Base-by-base conservation (phyloP, 2,888 invertebrate genomes). In the Marronus borbonicus region DNA sequence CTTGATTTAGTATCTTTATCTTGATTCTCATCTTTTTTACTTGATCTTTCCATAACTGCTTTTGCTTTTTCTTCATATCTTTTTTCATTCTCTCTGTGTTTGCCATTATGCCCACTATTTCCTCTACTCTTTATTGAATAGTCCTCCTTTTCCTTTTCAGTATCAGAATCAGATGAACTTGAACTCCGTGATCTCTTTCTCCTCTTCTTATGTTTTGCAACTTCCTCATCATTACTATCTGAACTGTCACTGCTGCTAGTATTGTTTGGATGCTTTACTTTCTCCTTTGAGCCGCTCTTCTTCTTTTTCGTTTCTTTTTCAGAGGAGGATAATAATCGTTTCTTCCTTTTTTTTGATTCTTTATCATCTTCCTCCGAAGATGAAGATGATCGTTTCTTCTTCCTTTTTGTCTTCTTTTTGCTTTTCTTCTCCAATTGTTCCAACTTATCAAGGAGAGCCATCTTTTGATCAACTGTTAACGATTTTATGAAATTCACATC, bases 381-480 rank as follows among this genome's bases (percentile, higher is more conserved):
- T 20, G 72, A 64, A 50, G 39, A 44, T 28, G 50, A 31, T 70
- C 12, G 14, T 14, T 31, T 49, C 14, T 49, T 82, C 74, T 81
- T 81, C 78, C 82, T 62, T 28, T 49, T 44, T 8, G 28, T 62
- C n/a, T 82, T 20, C 50, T 68, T 20, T 79, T 81, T 49, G 80
- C 80, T 82, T 76, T 84, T 84, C 60, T 85, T 90, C 81, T 94
- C 94, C 80, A 94, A 89, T 87, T 93, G 93, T 82, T 94, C 92
- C 70, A 94, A 86, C 88, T 94, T 94, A 94, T 94, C 97, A n/a
- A 98, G 89, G 20, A 98, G 89, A 85, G 96, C 96, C 84, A 96
- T 94, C 88, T 98, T 98, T 86, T 98, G 97, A 84, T 97, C 96
- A 80, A 93, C 95, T 4, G 94, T 93, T 17, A 98, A 88, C 0